Conservation (phyloP, 2,113 vertebrate genomes). For the Chaetodon auriga region DNA sequence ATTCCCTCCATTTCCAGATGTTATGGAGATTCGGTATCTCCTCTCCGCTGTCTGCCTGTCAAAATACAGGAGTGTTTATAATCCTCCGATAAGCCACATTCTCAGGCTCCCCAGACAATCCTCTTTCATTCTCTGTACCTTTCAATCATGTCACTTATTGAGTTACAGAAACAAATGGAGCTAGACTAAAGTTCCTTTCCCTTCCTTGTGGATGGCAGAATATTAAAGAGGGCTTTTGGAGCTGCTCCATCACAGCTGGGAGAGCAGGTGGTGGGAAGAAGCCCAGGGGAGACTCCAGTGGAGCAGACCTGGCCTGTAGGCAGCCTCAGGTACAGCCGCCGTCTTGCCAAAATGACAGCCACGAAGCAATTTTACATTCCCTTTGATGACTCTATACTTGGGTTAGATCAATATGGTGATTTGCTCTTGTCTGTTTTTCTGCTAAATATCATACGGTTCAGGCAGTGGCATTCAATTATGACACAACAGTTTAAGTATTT, state of each 20-base stretch:
- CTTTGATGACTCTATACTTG: conserved; percentile 33
- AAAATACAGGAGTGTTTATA: conserved; percentile 24
- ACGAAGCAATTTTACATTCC: conserved; percentile 29
- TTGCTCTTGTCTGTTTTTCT: conserved; percentile 5
- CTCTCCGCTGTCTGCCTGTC: conserved; percentile 26
- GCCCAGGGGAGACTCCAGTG: conserved; percentile 58
- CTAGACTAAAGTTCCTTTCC: conserved; percentile 46
- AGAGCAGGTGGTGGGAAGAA: conserved; percentile 71
- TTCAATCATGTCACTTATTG: conserved; percentile 49
- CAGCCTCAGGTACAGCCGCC: conserved; percentile 60
- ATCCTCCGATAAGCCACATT: conserved; percentile 38
- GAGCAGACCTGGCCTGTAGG: conserved; percentile 65
- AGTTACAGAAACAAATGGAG: conserved; percentile 56
- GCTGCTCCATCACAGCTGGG: conserved; percentile 70
- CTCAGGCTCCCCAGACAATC: conserved; percentile 12
- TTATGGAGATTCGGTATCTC: conserved; percentile 16
- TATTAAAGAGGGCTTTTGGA: conserved; percentile 63
- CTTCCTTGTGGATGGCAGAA: conserved; percentile 48
- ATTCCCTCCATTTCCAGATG: conserved; percentile 21
- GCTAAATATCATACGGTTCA: not conserved
- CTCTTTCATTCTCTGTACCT: conserved; percentile 29
- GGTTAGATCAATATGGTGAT: not conserved
- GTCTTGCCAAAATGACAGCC: conserved; percentile 48
- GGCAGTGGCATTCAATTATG: not conserved
- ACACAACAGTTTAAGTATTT: not conserved